Conservation (phyloP, 2,888 invertebrate species). For the Platycnemis pennipes region DNA sequence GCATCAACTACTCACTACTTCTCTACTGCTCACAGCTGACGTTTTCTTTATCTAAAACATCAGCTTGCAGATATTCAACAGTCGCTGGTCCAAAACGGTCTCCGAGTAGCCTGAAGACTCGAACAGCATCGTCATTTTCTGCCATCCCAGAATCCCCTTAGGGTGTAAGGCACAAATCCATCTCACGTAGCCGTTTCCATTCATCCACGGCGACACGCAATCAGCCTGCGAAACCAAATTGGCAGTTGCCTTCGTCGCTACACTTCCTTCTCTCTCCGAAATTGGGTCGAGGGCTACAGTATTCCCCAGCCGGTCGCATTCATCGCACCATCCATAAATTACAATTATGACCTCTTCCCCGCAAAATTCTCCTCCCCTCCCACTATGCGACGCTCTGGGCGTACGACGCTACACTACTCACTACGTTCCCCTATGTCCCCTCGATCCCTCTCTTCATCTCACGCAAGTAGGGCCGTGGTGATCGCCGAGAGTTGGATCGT, state of each 20-base stretch:
- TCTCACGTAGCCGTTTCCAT: background rate
- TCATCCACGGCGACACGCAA: constrained; percentile 44
- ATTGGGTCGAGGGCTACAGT: constrained; percentile 46
- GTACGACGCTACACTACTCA: no score
- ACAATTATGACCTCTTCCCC: background rate
- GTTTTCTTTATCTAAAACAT: no score
- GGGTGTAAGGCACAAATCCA: constrained; percentile 1
- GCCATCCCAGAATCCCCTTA: background rate
- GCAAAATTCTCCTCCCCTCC: background rate
- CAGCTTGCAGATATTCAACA: no score
- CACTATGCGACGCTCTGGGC: background rate
- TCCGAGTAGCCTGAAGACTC: background rate
- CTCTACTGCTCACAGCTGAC: no score
- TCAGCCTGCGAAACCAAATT: constrained; percentile 37
- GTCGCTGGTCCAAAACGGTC: background rate
- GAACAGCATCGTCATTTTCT: background rate
- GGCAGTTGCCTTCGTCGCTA: constrained; percentile 11
- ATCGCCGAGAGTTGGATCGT: background rate
- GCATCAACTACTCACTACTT: no score
- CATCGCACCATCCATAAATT: constrained; percentile 23
- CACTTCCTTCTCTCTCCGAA: background rate
- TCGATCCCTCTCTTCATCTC: background rate
- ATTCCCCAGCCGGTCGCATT: constrained; percentile 1
- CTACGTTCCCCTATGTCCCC: background rate
- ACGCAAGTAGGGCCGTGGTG: background rate